Conservation (phyloP, 1,140 invertebrate species). For the Copidosoma floridanum region DNA sequence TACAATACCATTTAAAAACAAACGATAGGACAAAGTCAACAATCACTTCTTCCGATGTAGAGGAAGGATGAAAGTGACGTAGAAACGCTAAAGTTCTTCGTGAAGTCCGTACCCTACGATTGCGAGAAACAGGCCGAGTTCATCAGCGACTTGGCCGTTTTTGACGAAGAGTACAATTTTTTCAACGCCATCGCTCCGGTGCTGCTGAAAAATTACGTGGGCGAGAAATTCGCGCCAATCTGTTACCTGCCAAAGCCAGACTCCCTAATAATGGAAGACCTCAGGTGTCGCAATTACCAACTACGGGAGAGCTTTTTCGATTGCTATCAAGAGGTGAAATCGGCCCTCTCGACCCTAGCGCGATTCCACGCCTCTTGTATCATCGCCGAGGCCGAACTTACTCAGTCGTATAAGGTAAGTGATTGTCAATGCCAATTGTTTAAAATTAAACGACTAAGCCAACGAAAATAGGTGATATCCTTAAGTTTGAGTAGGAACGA, state of each 20-base stretch:
- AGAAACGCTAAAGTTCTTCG: conserved; percentile 38
- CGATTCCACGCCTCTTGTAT: neutral
- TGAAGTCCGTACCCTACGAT: conserved; percentile 53
- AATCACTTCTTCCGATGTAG: too few relatives aligned
- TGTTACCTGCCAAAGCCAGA: neutral
- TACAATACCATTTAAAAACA: too few relatives aligned
- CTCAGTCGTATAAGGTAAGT: neutral
- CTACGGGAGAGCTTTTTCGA: neutral
- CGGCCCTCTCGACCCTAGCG: neutral
- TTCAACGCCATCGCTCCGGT: conserved; percentile 51
- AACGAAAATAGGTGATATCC: neutral
- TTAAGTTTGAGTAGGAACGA: neutral
- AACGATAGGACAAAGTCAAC: too few relatives aligned
- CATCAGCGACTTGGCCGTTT: conserved; percentile 53
- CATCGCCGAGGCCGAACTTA: neutral
- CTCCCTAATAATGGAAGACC: neutral
- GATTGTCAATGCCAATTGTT: too few relatives aligned
- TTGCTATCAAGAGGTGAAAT: neutral
- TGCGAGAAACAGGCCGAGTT: conserved; percentile 47
- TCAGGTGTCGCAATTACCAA: neutral
- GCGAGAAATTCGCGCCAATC: neutral
- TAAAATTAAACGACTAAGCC: too few relatives aligned
- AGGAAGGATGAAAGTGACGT: too few relatives aligned
- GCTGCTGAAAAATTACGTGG: conserved; percentile 31
- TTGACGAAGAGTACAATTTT: conserved; percentile 54